Evolutionary conservation across 2,113 vertebrate genomes (phyloP), one percentile per base, ranked within the genome.

Genomic region (Neoarius graeffei): DNA sequence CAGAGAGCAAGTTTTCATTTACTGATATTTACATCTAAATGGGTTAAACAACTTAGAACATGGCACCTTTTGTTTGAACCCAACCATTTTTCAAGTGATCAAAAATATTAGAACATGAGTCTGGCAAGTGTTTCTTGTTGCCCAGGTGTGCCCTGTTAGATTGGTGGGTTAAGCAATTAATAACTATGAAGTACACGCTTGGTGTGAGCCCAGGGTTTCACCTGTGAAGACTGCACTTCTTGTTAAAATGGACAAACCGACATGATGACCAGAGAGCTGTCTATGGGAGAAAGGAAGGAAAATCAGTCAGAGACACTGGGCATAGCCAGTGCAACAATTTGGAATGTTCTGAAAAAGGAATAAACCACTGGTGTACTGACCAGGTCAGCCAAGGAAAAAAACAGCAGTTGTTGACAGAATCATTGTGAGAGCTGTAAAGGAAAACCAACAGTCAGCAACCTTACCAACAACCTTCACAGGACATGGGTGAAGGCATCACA

Each of bases 1-100:
- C 27, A 74, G 85, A 74, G 14, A 80, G 66, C 67, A 82, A 17
- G 60, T 62, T 85, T 83, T 50, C 66, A 79, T 83, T 83, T 50
- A n/a, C 14, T 8, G 23, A 27, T 67, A 67, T 67, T 67, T 67
- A 67, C 23, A 67, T 35, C 27, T 35, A 69, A 13, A 35, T 71
- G 30, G 15, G 30, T 35, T 71, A 35, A 35, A 35, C 27, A 71
- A 35, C 30, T 71, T 17, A 71, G 5, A 35, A 35, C 67, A 71
- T 17, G 11, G 27, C 4, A 15, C 67, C 10, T 71, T 15, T 71
- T 35, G 67, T 17, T 35, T 17, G 20, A 71, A 35, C 27, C 10
- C n/a, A 35, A 42, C 42, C 42, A 42, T 42, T 42, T 42, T 42
- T 42, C 3, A 67, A 67, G 5, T 15, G 67, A 35, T 30, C 14